phyloP scores from a whole-genome alignment of 1,140 invertebrate species.

The Bombus picipes region DNA sequence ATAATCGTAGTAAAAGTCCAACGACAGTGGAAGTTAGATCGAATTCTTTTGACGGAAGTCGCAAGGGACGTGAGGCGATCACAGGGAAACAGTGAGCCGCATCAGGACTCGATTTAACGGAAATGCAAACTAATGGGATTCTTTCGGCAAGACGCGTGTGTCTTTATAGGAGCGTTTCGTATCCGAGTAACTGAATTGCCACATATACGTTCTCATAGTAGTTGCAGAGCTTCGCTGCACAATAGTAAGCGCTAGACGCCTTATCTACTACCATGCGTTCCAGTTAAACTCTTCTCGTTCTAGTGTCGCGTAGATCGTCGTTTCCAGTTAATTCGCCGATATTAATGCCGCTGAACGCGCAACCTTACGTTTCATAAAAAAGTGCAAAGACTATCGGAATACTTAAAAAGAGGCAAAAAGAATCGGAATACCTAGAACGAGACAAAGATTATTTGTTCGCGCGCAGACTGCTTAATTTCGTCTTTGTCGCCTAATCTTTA shows the following conservation, averaged over 20 bases:
- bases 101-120: constrained; percentile 28
- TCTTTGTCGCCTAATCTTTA: background rate
- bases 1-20: too few relatives aligned
- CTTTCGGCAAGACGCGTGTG: background rate
- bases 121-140: constrained; percentile 45
- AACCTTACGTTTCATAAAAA: constrained; percentile 40
- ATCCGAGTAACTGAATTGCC: constrained; percentile 39
- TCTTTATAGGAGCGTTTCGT: constrained; percentile 24
- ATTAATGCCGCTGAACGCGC: constrained; percentile 54
- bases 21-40: background rate
- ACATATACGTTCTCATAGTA: constrained; percentile 69
- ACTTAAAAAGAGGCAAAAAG: background rate
- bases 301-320: constrained; percentile 65
- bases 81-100: background rate
- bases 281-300: constrained; percentile 60
- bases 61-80: constrained; percentile 14
- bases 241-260: constrained; percentile 60
- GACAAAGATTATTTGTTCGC: background rate
- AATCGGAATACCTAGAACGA: background rate
- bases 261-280: constrained; percentile 71
- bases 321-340: constrained; percentile 68
- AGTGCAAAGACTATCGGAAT: background rate
- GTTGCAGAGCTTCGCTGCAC: constrained; percentile 46
- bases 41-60: background rate
- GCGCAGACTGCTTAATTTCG: background rate